Evolutionary conservation across 2,797 vertebrate species (phyloP), one percentile per base, ranked within the genome.

Genomic region (Petrocephalus schoutedeni): DNA sequence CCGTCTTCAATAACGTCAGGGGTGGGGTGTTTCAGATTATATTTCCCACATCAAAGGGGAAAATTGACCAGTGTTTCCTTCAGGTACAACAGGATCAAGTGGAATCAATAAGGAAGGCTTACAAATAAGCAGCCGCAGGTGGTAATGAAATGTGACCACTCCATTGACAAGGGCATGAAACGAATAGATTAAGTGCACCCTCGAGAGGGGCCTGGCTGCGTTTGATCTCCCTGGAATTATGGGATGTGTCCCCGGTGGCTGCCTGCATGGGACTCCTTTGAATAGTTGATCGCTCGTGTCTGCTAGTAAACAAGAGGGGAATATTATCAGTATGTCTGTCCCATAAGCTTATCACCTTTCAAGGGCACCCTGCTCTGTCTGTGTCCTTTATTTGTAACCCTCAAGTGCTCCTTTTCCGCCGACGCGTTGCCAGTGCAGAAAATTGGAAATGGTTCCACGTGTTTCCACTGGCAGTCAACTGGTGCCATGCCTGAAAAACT

Each of bases 21-120:
- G 54, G 54, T 2, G 9, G 94, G 92, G 93, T 91, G 58, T 92
- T 92, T 89, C 61, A 90, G 83, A 57, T 85, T 90, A 85, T 67
- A 91, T 90, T 92, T 0, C 0, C 59, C 12, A 51, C 23, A 77
- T 56, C 28, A 86, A 88, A 77, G 53, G 19, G 2, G 1, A 57
- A 74, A 28, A n/a, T 53, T 88, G 49, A 86, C 57, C 82, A 82
- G 61, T 85, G 87, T 89, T 90, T 92, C 89, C 71, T 88, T 87
- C 87, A 32, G 67, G 88, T 91, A 87, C 82, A 21, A 87, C 28
- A 54, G 45, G 57, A 88, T 89, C 59, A 88, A 87, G 87, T 8
- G 16, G 61, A 91, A 88, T 90, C 41, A 32, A 14, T 80, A 54
- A 87, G 51, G 67, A 88, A 59, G 45, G 74, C 80, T 85, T 12